phyloP scores from a whole-genome alignment of 2,797 vertebrate species.

The Anableps anableps region DNA sequence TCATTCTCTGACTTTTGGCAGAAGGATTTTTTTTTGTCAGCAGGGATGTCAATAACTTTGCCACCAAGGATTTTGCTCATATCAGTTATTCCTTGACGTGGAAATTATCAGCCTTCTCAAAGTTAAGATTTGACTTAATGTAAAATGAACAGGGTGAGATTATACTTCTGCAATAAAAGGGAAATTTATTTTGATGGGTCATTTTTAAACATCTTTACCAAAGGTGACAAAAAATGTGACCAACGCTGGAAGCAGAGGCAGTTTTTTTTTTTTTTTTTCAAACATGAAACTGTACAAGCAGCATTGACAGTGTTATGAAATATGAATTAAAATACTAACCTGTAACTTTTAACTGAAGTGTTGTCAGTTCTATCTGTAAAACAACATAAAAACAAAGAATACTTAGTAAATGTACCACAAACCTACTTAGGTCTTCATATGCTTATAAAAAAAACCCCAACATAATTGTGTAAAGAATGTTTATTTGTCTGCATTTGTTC shows the following conservation, averaged over 20 bases:
- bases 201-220: neutral
- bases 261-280: neutral
- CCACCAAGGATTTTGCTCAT: neutral
- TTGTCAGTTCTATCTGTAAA: slow-evolving; percentile 86
- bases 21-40: neutral
- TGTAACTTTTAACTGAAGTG: slow-evolving; percentile 85
- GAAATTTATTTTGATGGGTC: neutral
- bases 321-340: slow-evolving; percentile 77
- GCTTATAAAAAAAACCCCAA: neutral
- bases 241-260: neutral
- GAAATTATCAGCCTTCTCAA: neutral
- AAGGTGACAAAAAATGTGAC: too few species aligned
- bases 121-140: neutral
- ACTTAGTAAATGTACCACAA: slow-evolving; percentile 1
- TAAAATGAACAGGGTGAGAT: neutral
- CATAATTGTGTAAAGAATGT: neutral
- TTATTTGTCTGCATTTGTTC: neutral
- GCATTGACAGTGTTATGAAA: neutral
- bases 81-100: neutral
- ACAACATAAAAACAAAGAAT: slow-evolving; percentile 51
- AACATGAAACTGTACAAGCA: neutral
- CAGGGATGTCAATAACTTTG: neutral
- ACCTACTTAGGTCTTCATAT: neutral
- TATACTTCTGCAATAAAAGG: neutral
- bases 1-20: neutral